Conservation (phyloP, 2,797 vertebrate species). For the Mallotus villosus region DNA sequence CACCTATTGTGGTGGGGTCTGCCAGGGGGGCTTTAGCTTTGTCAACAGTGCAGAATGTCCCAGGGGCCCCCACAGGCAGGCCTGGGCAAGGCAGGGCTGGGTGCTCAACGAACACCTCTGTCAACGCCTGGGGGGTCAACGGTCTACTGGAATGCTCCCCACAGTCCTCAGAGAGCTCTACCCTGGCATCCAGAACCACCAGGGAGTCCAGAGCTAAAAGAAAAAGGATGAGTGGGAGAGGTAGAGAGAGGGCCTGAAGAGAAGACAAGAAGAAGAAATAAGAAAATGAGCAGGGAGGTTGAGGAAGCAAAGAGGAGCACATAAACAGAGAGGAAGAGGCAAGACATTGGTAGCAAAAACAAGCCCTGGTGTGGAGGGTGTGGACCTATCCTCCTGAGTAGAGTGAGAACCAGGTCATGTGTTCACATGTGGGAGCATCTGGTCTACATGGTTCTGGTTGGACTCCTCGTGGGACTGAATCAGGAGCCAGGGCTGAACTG, state of each 20-base stretch:
- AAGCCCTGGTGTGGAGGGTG: conserved; percentile 22
- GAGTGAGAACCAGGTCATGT: conserved; percentile 47
- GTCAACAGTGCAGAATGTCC: conserved; percentile 80
- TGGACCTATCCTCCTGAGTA: conserved; percentile 22
- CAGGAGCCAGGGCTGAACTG: conserved; percentile 31
- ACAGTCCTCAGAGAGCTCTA: conserved; percentile 31
- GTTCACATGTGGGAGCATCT: conserved; percentile 42
- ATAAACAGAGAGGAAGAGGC: background rate
- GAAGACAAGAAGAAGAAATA: background rate
- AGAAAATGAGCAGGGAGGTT: background rate
- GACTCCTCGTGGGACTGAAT: conserved; percentile 28
- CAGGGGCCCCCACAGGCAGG: conserved; percentile 63
- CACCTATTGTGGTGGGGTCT: conserved; percentile 80
- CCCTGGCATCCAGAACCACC: conserved; percentile 35
- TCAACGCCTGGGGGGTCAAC: conserved; percentile 11
- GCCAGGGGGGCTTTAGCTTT: conserved; percentile 79
- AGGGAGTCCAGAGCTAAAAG: background rate
- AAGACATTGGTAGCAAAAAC: background rate
- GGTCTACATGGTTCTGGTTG: conserved; percentile 29
- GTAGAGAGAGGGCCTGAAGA: background rate
- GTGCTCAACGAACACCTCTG: conserved; percentile 48
- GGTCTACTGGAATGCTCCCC: conserved; percentile 57
- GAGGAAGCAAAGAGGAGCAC: background rate
- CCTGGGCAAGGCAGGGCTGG: conserved; percentile 37
- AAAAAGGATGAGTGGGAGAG: background rate